Conservation (phyloP, 1,140 invertebrate genomes). For the Euura saliciscinereae region DNA sequence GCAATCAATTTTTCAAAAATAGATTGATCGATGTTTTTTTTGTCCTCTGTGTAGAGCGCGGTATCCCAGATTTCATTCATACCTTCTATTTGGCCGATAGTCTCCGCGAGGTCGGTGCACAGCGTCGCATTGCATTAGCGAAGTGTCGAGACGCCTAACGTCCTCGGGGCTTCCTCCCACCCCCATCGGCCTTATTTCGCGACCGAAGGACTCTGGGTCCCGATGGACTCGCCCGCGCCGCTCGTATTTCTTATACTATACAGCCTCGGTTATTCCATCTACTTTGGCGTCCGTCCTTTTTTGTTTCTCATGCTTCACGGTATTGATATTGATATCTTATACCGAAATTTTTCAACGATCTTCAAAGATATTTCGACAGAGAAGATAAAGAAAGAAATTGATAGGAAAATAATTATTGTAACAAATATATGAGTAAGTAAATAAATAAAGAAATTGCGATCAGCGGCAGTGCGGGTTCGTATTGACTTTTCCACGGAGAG, state of each 20-base stretch:
- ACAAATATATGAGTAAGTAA: not conserved
- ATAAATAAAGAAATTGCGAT: not conserved
- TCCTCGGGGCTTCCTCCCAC: conserved; percentile 44
- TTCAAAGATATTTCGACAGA: no score
- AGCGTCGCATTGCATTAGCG: conserved; percentile 45
- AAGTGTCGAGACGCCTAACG: conserved; percentile 37
- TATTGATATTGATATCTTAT: not conserved
- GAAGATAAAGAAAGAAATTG: no score
- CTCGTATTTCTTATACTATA: not conserved
- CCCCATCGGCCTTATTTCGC: conserved; percentile 12
- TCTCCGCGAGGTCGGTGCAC: conserved; percentile 24
- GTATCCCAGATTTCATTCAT: no score
- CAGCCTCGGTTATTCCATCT: not conserved
- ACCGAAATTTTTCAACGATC: no score
- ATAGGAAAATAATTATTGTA: not conserved
- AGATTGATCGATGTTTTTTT: no score
- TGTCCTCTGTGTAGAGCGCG: no score
- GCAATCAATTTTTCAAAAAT: no score
- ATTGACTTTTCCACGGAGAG: conserved; percentile 5
- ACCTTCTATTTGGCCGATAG: not conserved
- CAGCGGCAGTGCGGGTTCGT: not conserved
- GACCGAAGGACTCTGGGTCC: not conserved
- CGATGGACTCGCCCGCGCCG: not conserved
- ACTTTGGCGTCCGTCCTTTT: conserved; percentile 11
- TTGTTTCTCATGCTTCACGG: conserved; percentile 8